Evolutionary conservation across 2,888 invertebrate species (phyloP).

Genomic region (Ctenicera cuprea): DNA sequence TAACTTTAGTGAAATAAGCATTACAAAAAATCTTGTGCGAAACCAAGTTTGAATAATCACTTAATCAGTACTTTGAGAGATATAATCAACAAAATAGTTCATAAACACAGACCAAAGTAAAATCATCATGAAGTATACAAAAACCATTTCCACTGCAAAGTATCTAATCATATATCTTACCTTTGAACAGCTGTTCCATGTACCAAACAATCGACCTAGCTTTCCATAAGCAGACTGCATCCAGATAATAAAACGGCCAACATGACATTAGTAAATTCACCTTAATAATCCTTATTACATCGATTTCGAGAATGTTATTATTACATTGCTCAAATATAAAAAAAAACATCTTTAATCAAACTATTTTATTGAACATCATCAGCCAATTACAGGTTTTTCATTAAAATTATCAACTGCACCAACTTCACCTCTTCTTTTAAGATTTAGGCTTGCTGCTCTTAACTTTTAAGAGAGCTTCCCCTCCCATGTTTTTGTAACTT

Average conservation of each 20-base stretch:
- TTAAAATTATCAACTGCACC: conserved; percentile 56
- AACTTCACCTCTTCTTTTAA: conserved; percentile 61
- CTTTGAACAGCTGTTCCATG: conserved; percentile 90
- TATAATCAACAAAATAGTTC: conserved; percentile 35
- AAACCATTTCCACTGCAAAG: too few species aligned
- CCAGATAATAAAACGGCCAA: conserved; percentile 99
- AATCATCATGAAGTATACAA: conserved; percentile 40
- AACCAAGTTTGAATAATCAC: background rate
- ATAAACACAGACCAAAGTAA: conserved; percentile 46
- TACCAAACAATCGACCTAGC: conserved; percentile 98
- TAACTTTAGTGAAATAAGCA: conserved; percentile 73
- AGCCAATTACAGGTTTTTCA: conserved; percentile 24
- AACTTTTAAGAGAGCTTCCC: conserved; percentile 74
- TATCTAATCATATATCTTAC: conserved; percentile 62
- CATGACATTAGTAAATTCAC: conserved; percentile 97
- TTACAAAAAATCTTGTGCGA: conserved; percentile 9
- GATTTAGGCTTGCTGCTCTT: conserved; percentile 73
- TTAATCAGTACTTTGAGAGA: conserved; percentile 35
- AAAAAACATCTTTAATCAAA: conserved; percentile 17
- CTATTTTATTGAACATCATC: conserved; percentile 39
- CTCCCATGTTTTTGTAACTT: conserved; percentile 74
- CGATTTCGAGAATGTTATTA: conserved; percentile 98
- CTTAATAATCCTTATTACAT: conserved; percentile 89
- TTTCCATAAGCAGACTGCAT: conserved; percentile 97
- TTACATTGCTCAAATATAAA: conserved; percentile 76